Conservation (phyloP, 2,113 vertebrate species). For the Gallinago media region DNA sequence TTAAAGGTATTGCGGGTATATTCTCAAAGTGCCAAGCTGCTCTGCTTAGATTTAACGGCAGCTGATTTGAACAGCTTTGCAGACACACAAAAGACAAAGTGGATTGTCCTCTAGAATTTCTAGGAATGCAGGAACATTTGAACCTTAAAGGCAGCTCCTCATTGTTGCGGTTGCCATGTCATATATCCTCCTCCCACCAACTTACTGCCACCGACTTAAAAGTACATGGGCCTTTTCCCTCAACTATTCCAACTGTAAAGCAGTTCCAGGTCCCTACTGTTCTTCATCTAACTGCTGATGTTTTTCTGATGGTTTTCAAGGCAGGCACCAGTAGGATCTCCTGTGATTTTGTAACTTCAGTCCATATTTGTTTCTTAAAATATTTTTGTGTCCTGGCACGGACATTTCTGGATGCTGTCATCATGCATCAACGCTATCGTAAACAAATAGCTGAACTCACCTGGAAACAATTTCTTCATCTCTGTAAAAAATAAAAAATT, state of each 20-base stretch:
- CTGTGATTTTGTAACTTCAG: background rate
- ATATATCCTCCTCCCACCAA: background rate
- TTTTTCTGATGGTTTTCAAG: background rate
- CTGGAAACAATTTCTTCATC: background rate
- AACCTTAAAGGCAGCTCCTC: background rate
- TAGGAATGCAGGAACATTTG: background rate
- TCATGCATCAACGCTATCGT: background rate
- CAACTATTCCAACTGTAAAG: background rate
- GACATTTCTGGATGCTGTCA: background rate
- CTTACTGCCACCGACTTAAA: background rate
- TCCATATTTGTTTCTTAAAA: background rate
- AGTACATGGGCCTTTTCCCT: background rate
- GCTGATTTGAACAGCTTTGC: background rate
- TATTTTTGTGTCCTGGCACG: background rate
- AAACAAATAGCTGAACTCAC: background rate
- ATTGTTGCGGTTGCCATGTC: background rate
- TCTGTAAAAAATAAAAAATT: background rate
- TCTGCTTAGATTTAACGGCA: background rate
- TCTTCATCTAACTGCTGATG: background rate
- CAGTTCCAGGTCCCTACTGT: background rate
- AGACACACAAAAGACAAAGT: background rate
- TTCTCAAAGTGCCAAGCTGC: background rate
- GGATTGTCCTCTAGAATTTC: background rate
- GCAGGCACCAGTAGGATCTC: background rate
- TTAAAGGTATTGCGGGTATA: background rate